Base-by-base conservation (phyloP, 2,797 vertebrate species). In the Darevskia mixta region DNA sequence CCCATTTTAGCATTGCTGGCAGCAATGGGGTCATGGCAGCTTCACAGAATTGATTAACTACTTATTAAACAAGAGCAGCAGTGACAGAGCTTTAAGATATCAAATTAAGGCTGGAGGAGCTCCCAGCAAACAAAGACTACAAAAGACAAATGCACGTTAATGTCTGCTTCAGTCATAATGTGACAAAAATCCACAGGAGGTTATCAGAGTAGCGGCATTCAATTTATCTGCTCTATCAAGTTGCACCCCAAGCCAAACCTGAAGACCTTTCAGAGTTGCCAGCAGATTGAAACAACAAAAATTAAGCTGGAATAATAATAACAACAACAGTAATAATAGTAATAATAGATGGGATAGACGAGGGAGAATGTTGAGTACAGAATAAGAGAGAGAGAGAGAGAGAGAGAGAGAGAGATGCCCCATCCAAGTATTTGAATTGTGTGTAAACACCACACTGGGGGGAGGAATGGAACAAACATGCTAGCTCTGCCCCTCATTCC, bases 41-140 rank as follows among this genome's bases (percentile, higher is more conserved):
- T 91, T 90, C 10, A 0, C 29, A 83, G 92, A 93, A 87, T 79
- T 93, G 92, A 95, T 96, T 94, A 96, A 85, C 81, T 92, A 45
- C 90, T 95, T 96, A 96, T 96, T 94, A 95, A 95, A 95, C 45
- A 83, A 91, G 81, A 94, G 85, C 73, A 5, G 80, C 82, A 80
- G 82, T 25, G 83, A 94, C 85, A 88, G 85, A 29, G 13, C 84
- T 95, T 94, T 90, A 94, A 95, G 91, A 92, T 88, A 95, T 86
- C 90, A 93, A 96, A 95, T 96, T 91, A 95, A 82, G 69, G 71
- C 0, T 0, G 92, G 82, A 11, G 49, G 87, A 94, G 77, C 86
- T 96, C 83, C 81, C 72, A 90, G 87, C 0, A 78, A 92, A 88
- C 87, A 86, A 3, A 29, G 2, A 20, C 83, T 82, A 87, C 85